Base-by-base conservation (phyloP, 2,113 vertebrate genomes). In the Leucopternis melanops region DNA sequence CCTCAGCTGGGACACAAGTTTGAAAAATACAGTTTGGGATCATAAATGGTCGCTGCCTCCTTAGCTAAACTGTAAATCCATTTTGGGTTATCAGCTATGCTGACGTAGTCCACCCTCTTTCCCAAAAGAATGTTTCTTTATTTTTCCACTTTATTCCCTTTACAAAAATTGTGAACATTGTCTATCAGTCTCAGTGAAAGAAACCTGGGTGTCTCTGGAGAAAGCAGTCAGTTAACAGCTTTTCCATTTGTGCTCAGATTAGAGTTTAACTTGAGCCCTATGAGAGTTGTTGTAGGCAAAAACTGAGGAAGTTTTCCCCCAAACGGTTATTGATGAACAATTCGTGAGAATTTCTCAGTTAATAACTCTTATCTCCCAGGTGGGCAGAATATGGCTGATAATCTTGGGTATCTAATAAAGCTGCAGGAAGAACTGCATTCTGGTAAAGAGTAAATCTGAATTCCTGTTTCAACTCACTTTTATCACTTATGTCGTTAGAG, bases 401-500 rank as follows among this genome's bases (percentile, higher is more conserved):
- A 81, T 91, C 86, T 95, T 2, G 10, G 40, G 25, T 88, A 45
- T 45, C 74, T 92, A 92, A 92, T 86, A 80, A 97, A 90, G 21
- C 50, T 89, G 49, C 69, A 89, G 80, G 87, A 93, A 78, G 55
- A 93, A 94, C 62, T 85, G 71, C 11, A 57, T 80, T 96, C 75
- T 73, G 31, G 59, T 79, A 78, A 70, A 54, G 36, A 87, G 82
- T 71, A 83, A 59, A 94, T 81, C 66, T 74, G 93, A 94, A 85
- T 86, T 94, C 49, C 44, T 63, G 31, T 71, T 85, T 88, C 6
- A 72, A 90, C 38, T 89, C 36, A 50, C 59, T 79, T 66, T 95
- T 91, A 92, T 96, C 85, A 81, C 38, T 77, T 94, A 36, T 11
- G 20, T 82, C 63, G 52, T 95, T 96, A 94, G 40, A 82, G 31